phyloP scores from a whole-genome alignment of 1,140 invertebrate species.

The Schlechtendalia chinensis region DNA sequence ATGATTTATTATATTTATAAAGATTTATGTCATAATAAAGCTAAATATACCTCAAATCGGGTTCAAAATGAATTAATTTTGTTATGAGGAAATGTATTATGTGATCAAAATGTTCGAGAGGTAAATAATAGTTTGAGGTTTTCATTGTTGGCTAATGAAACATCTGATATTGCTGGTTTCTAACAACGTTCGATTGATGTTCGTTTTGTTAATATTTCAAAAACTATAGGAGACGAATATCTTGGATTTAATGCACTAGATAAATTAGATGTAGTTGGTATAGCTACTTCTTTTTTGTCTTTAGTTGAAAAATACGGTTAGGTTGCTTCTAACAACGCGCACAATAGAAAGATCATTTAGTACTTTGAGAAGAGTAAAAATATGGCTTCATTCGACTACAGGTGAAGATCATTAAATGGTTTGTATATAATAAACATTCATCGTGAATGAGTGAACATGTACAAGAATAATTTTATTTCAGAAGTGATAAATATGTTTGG shows the following conservation, averaged over 20 bases:
- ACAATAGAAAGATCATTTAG: too few species aligned
- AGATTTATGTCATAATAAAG: not conserved
- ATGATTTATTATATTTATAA: not conserved
- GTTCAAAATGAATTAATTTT: conserved; percentile 8
- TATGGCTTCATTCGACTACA: too few species aligned
- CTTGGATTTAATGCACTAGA: not conserved
- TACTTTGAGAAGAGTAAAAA: too few species aligned
- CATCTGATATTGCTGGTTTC: not conserved
- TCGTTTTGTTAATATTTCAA: not conserved
- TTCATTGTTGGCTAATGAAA: not conserved
- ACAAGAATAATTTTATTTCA: too few species aligned
- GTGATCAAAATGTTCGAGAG: not conserved
- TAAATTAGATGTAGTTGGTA: not conserved
- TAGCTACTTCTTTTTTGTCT: not conserved
- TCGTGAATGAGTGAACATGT: too few species aligned
- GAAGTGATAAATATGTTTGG: too few species aligned
- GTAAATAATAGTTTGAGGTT: not conserved
- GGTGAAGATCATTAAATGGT: too few species aligned
- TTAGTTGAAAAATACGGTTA: not conserved
- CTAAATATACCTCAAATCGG: not conserved
- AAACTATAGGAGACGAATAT: not conserved
- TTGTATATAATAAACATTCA: too few species aligned
- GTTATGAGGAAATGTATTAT: conserved; percentile 8
- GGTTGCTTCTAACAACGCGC: too few species aligned
- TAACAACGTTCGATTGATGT: not conserved